phyloP scores from a whole-genome alignment of 2,113 vertebrate species.

The Lucifuga dentata region DNA sequence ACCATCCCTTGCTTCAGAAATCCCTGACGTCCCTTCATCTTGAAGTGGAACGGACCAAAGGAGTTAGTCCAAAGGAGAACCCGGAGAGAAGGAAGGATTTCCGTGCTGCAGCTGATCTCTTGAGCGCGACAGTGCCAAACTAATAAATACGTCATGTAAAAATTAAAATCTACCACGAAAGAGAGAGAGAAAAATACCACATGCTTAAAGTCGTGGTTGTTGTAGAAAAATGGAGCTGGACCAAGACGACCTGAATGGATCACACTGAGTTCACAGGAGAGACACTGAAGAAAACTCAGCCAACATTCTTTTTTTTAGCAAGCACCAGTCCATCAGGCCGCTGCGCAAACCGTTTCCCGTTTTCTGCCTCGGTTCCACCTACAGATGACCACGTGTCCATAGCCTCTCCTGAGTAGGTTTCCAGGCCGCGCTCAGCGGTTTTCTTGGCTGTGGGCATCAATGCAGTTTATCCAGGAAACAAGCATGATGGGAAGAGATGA shows the following conservation, averaged over 20 bases:
- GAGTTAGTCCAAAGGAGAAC: conserved; percentile 16
- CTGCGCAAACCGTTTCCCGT: conserved; percentile 19
- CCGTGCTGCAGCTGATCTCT: conserved; percentile 63
- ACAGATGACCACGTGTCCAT: conserved; percentile 14
- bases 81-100: conserved; percentile 20
- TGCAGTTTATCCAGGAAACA: conserved; percentile 53
- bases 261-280: conserved; percentile 64
- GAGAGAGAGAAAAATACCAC: conserved; percentile 69
- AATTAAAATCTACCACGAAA: conserved; percentile 57
- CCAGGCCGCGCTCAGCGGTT: not conserved
- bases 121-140: conserved; percentile 79
- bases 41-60: too few relatives aligned
- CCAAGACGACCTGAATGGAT: conserved; percentile 66
- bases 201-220: conserved; percentile 69
- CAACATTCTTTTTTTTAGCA: conserved; percentile 34
- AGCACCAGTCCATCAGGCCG: conserved; percentile 30
- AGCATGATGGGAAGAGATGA: conserved; percentile 51
- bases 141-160: conserved; percentile 86
- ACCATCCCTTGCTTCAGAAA: conserved; percentile 29
- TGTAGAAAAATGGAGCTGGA: conserved; percentile 41
- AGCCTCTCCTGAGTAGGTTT: conserved; percentile 15
- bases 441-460: conserved; percentile 46
- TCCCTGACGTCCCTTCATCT: not conserved
- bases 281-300: conserved; percentile 30
- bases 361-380: conserved; percentile 18